phyloP scores from a whole-genome alignment of 2,888 invertebrate genomes.

The Phorcus lineatus region DNA sequence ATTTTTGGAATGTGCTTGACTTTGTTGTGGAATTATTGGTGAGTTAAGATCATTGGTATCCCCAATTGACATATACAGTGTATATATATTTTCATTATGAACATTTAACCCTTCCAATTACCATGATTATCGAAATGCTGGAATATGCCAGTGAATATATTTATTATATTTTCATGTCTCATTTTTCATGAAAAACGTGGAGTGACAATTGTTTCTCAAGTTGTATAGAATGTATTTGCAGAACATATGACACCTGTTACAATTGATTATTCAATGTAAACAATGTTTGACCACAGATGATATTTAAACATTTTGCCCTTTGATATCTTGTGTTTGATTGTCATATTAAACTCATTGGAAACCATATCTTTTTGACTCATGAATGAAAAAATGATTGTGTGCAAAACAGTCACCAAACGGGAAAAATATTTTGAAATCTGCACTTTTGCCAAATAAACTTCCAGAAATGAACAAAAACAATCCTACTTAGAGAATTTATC shows the following conservation, averaged over 20 bases:
- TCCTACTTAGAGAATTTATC: too few relatives aligned
- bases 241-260: not conserved
- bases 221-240: not conserved
- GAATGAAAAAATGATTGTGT: too few relatives aligned
- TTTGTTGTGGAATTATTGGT: not conserved
- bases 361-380: too few relatives aligned
- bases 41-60: not conserved
- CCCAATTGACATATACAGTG: not conserved
- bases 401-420: too few relatives aligned
- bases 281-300: too few relatives aligned
- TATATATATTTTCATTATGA: slow-evolving; percentile 19
- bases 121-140: not conserved
- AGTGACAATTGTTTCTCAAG: not conserved
- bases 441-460: too few relatives aligned
- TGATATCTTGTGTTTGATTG: too few relatives aligned
- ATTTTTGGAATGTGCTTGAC: not conserved
- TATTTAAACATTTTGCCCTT: too few relatives aligned
- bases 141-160: not conserved
- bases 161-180: slow-evolving; percentile 8
- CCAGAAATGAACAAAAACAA: too few relatives aligned
- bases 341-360: too few relatives aligned
- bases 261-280: too few relatives aligned
- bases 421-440: too few relatives aligned
- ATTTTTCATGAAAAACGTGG: not conserved
- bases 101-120: not conserved